Evolutionary conservation across 1,140 invertebrate species (phyloP).

Genomic region (Orius laevigatus): DNA sequence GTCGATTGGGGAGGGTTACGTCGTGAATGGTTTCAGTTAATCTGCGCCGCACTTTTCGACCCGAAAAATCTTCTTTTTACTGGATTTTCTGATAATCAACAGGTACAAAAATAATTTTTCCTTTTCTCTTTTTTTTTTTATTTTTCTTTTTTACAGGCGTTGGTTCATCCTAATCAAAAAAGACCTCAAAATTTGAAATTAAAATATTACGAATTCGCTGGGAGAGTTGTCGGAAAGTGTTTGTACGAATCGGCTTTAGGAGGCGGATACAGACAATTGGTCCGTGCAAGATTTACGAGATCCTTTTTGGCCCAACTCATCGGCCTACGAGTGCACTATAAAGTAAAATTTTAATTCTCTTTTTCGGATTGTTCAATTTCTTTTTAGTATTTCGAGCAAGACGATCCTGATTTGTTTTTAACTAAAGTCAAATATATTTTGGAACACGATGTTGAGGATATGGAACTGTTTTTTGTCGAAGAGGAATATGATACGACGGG

Average conservation of each 20-base stretch:
- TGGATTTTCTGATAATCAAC: constrained; percentile 68
- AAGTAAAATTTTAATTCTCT: constrained; percentile 31
- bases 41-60: constrained; percentile 76
- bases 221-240: constrained; percentile 85
- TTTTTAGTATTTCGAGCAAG: constrained; percentile 81
- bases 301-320: constrained; percentile 92
- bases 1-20: constrained; percentile 87
- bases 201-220: constrained; percentile 86
- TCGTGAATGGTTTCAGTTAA: constrained; percentile 84
- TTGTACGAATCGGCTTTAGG: constrained; percentile 82
- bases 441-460: constrained; percentile 71
- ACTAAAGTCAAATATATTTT: constrained; percentile 84
- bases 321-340: constrained; percentile 80
- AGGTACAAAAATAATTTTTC: constrained; percentile 23
- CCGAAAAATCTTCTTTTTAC: constrained; percentile 64
- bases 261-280: constrained; percentile 70
- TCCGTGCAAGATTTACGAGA: constrained; percentile 74
- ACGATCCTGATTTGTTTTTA: constrained; percentile 83
- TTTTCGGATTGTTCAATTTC: constrained; percentile 3
- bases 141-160: constrained; percentile 28
- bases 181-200: constrained; percentile 57
- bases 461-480: constrained; percentile 76
- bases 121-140: constrained; percentile 1
- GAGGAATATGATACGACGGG: constrained; percentile 71
- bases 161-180: constrained; percentile 78